Evolutionary conservation across 2,888 invertebrate species (phyloP), one percentile per base, ranked within the genome.

Genomic region (Lysandra coridon): DNA sequence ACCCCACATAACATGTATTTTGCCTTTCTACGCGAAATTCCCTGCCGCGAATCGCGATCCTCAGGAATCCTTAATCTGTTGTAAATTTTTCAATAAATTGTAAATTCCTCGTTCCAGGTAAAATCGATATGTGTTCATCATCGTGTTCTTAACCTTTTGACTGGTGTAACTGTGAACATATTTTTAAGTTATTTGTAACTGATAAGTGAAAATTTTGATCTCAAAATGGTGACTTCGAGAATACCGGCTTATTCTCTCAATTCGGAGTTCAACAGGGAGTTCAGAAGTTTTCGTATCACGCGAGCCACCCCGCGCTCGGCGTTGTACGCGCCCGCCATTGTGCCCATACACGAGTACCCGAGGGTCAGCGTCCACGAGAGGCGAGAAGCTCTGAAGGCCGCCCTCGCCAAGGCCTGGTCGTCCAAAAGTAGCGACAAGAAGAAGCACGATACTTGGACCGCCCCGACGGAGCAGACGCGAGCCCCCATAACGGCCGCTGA

Each of bases 151-250:
- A 93, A 90, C 87, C 89, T 88, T 89, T 87, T 69, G 33, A 89
- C 88, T 88, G 87, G 85, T 89, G 89, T 88, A 85, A 87, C 85
- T 86, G 91, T 90, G 90, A 89, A 88, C 86, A 80, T 83, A 83
- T 87, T 89, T 88, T 85, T 87, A 76, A 76, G 76, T 87, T 84
- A 86, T 83, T 84, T 84, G 84, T 84, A 87, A 81, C 79, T 84
- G 86, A 80, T 83, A 85, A 90, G 88, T 89, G 90, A 89, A 94
- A 93, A 91, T 89, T 91, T 93, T 91, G 93, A 93, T 93, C 94
- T 94, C 94, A 94, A 92, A 92, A 95, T 95, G 96, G 95, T 95
- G 90, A 95, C 95, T 88, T 95, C 95, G 89, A 95, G 95, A 88
- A 95, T 96, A 92, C 95, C 96, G 83, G 95, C 95, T 89, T 95